Evolutionary conservation across 2,113 vertebrate genomes (phyloP), one percentile per base, ranked within the genome.

Genomic region (Turdus rufiventris): DNA sequence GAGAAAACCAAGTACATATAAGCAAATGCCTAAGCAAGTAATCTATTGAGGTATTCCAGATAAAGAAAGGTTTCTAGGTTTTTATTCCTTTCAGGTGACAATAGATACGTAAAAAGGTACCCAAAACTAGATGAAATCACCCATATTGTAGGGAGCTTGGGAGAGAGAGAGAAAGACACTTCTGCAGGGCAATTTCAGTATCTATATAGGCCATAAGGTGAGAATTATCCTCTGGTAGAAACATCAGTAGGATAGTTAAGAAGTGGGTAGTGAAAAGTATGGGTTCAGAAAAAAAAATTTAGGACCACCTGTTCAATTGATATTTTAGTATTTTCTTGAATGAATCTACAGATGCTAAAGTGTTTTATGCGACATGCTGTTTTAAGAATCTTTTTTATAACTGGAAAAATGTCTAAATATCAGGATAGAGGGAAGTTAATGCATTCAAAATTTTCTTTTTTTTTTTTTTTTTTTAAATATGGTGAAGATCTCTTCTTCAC

Each of bases 301-400:
- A 48, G 57, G 31, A 36, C 1, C 9, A 42, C 0, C 1, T 42
- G 61, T 31, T 15, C 3, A 57, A 4, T 42, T 53, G 21, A 23
- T 72, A 42, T 43, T 67, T 75, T 34, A 63, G 29, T 28, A 34
- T 56, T 86, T 76, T 60, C 14, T 92, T 79, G 12, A 12, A 38
- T 68, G 60, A 83, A 56, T 56, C 23, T 42, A 68, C 5, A 61
- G 17, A 25, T 63, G 20, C 14, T 71, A 29, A 81, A 62, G 7
- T 24, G 2, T 65, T 63, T 45, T 60, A 20, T 33, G 9, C 31
- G 36, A 24, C 1, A 9, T 45, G 2, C 36, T 65, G 1, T 33
- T 77, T 87, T n/a, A 81, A 25, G 29, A 10, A 73, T 57, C 1
- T 19, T 89, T 89, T 57, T 74, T 62, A 31, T 38, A 60, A 33